Evolutionary conservation across 2,888 invertebrate species (phyloP), one percentile per base, ranked within the genome.

Genomic region (Phlogophora meticulosa): DNA sequence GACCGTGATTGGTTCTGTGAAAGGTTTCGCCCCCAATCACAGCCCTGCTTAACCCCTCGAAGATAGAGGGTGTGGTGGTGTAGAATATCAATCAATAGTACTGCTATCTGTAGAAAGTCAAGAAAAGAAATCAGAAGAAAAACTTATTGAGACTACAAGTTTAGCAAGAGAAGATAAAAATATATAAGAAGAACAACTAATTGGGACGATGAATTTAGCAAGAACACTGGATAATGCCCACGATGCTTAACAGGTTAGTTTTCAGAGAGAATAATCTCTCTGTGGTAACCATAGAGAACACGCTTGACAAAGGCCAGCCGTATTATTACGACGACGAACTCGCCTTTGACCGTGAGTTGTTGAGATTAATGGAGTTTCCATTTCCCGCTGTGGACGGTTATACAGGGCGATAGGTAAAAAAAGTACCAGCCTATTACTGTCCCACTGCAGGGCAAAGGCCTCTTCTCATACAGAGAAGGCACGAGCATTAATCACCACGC

Each of bases 1-100:
- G 22, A 17, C 15, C 36, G 58, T 43, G 60, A 78, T 68, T 59
- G 73, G 34, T 61, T 22, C 42, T 46, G 67, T 24, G 48, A 59
- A 78, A 52, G 75, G 68, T 67, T 78, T 62, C 61, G 51, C 68
- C 74, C 74, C 68, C 78, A 57, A 78, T 78, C 57, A 46, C 42
- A 46, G 7, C 58, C 60, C 51, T 62, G 68, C 45, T 59, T 61
- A 68, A 73, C 68, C 75, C 66, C 61, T 56, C 36, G 48, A 36
- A 49, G 20, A 66, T 72, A 45, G 61, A 56, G 66, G 66, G 74
- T 46, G 58, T 45, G 28, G 59, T 48, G 49, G 45, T 45, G 45
- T 49, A 24, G 32, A 17, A n/a, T 72, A 72, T 60, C 74, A 59
- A 67, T 78, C 68, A 56, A 73, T 72, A 60, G 34, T 20, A 61